These are phyloP conservation scores for Pantala flavescens DNA, from an alignment of 1,140 invertebrate genomes.

Conservation along the genomic window DNA sequence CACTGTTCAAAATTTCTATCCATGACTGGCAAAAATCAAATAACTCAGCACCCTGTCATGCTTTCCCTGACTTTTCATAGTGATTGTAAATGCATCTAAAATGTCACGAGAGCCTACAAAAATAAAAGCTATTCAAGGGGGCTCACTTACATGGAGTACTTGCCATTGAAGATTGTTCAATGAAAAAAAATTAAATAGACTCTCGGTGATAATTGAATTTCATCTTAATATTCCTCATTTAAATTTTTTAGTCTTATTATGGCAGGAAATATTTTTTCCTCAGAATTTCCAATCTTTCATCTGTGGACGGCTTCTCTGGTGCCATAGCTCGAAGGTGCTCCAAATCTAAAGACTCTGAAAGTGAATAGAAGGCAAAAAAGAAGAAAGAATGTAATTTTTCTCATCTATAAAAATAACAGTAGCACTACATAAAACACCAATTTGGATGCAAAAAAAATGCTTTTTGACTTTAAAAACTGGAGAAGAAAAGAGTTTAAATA, in stretches of 20 bases:
- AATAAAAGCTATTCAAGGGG: background rate
- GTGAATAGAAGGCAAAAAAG: background rate
- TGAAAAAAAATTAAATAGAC: background rate
- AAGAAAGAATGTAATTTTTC: background rate
- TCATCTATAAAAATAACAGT: background rate
- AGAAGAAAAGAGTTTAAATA: too few relatives aligned
- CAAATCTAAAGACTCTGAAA: slow-evolving; percentile 1
- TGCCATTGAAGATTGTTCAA: background rate
- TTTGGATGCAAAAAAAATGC: too few relatives aligned
- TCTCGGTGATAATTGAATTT: background rate
- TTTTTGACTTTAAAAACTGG: too few relatives aligned
- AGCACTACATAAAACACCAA: too few relatives aligned
- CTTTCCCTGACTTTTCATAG: background rate
- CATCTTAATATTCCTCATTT: background rate
- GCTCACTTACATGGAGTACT: background rate
- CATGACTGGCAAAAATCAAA: background rate
- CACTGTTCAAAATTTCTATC: background rate
- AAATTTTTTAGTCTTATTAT: background rate
- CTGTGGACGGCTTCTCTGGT: background rate
- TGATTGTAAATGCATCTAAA: slow-evolving; percentile 10
- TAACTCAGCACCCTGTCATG: slow-evolving; percentile 4
- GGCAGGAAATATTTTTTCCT: slow-evolving; percentile 6
- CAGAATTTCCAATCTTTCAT: slow-evolving; percentile 7
- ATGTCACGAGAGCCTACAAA: slow-evolving; percentile 1
- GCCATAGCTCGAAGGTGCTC: slow-evolving; percentile 2